phyloP scores from a whole-genome alignment of 2,797 vertebrate species.

The Kryptolebias ocellatus region DNA sequence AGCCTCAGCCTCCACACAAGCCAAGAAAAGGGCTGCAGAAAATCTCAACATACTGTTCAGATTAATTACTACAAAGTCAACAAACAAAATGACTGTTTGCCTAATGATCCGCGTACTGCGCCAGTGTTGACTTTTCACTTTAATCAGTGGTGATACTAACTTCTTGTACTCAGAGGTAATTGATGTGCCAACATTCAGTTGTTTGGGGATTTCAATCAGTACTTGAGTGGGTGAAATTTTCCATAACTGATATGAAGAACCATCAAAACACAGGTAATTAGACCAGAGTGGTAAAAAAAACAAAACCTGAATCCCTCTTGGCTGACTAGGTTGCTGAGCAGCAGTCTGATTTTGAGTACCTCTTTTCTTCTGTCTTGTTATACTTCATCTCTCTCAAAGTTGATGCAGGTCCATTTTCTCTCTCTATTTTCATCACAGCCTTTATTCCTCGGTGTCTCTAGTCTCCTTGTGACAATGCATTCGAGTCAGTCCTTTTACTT shows the following conservation, averaged over 20 bases:
- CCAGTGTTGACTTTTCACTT: not conserved
- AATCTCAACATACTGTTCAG: not conserved
- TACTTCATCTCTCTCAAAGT: constrained; percentile 23
- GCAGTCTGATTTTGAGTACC: constrained; percentile 45
- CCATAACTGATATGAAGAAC: not conserved
- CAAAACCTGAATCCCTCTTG: constrained; percentile 34
- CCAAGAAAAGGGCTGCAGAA: not conserved
- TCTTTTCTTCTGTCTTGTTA: constrained; percentile 36
- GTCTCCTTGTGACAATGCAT: not conserved
- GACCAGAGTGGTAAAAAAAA: not conserved
- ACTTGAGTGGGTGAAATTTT: constrained; percentile 1
- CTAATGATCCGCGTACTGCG: not conserved
- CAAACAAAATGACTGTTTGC: not conserved
- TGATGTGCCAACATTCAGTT: not conserved
- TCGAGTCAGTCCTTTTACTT: constrained; percentile 18
- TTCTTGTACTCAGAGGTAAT: not conserved
- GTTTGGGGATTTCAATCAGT: constrained; percentile 1
- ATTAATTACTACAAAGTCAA: constrained; percentile 2
- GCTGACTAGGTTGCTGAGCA: constrained; percentile 26
- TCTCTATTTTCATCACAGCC: constrained; percentile 16
- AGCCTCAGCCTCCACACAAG: not conserved
- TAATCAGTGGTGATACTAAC: not conserved
- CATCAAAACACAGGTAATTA: not conserved
- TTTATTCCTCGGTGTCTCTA: not conserved
- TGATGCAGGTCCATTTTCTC: constrained; percentile 14